Evolutionary conservation across 1,140 invertebrate species (phyloP).

Genomic region (Danaus plexippus): DNA sequence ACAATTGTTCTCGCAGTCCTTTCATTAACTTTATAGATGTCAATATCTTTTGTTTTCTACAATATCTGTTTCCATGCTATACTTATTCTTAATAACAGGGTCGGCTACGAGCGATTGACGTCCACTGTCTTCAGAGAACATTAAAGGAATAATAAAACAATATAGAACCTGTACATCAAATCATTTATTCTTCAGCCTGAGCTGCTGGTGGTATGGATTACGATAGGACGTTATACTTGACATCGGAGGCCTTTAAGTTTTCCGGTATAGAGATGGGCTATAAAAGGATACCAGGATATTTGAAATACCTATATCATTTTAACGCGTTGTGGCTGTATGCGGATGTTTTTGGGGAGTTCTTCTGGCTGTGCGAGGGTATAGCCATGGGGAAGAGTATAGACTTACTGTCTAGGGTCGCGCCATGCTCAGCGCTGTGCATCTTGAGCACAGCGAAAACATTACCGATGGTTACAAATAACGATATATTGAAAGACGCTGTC

Average conservation of each 20-base stretch:
- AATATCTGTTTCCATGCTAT: too few species aligned
- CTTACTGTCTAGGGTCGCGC: constrained; percentile 28
- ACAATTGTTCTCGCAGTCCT: too few species aligned
- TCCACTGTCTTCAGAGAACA: too few species aligned
- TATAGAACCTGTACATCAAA: too few species aligned
- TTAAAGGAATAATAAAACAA: too few species aligned
- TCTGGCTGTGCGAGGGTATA: constrained; percentile 29
- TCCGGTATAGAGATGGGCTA: constrained; percentile 13
- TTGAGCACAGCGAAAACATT: constrained; percentile 27
- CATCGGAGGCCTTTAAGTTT: constrained; percentile 6
- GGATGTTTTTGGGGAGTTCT: constrained; percentile 29
- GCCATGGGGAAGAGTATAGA: constrained; percentile 24
- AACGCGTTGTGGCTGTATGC: constrained; percentile 29
- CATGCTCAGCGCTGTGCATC: constrained; percentile 29
- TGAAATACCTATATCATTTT: constrained; percentile 21
- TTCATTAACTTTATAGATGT: too few species aligned
- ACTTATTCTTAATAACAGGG: too few species aligned
- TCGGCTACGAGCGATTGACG: too few species aligned
- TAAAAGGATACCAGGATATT: not conserved
- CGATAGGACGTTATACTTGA: constrained; percentile 11
- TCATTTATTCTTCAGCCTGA: too few species aligned
- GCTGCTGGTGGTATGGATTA: not conserved
- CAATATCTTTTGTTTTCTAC: too few species aligned
- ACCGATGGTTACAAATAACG: constrained; percentile 22
- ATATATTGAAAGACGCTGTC: constrained; percentile 19